phyloP scores from a whole-genome alignment of 2,888 invertebrate genomes.

The Campopleginae sp. region DNA sequence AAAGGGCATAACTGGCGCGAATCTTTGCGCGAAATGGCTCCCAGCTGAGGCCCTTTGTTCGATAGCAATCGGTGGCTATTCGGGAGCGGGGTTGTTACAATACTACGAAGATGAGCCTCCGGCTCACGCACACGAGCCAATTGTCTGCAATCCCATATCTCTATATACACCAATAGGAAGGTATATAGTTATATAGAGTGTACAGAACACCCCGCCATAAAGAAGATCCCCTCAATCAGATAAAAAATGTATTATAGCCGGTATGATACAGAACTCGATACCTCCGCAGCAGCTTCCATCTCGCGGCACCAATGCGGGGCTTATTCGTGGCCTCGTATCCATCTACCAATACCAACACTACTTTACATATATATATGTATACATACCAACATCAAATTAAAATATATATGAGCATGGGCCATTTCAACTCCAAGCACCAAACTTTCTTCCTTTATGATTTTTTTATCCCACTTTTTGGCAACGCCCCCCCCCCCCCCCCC shows the following conservation, averaged over 20 bases:
- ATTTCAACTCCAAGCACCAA: slow-evolving; percentile 9
- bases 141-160: slow-evolving; percentile 55
- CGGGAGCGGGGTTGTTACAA: slow-evolving; percentile 43
- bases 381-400: slow-evolving; percentile 28
- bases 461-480: not conserved
- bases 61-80: slow-evolving; percentile 15
- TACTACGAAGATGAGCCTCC: slow-evolving; percentile 43
- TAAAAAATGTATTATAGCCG: slow-evolving; percentile 84
- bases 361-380: slow-evolving; percentile 25
- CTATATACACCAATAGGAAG: slow-evolving; percentile 45
- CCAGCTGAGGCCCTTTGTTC: slow-evolving; percentile 24
- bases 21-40: not conserved
- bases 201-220: slow-evolving; percentile 81
- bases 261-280: slow-evolving; percentile 84
- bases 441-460: not conserved
- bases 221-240: slow-evolving; percentile 84
- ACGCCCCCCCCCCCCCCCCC: too few relatives aligned
- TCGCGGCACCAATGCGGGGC: slow-evolving; percentile 30
- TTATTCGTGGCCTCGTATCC: slow-evolving; percentile 48
- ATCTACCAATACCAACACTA: slow-evolving; percentile 46
- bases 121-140: slow-evolving; percentile 67
- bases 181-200: slow-evolving; percentile 63
- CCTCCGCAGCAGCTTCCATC: slow-evolving; percentile 76
- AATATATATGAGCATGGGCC: slow-evolving; percentile 20
- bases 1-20: slow-evolving; percentile 31